phyloP scores from a whole-genome alignment of 1,140 invertebrate species.

The Drosophila simulans region DNA sequence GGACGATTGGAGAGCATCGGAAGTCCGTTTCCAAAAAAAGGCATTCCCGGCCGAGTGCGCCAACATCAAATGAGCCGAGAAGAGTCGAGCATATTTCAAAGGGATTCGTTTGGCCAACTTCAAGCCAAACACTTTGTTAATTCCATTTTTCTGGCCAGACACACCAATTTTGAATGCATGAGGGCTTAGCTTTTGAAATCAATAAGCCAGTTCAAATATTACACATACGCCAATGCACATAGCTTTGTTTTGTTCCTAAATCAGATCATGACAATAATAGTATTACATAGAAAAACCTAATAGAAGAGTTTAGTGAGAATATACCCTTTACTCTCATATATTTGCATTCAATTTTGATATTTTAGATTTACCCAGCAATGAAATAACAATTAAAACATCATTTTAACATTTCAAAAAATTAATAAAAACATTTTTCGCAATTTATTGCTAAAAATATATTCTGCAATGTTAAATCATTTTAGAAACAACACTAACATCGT shows the following conservation, averaged over 20 bases:
- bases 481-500: no score
- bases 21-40: constrained; percentile 1
- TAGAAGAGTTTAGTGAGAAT: no score
- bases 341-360: no score
- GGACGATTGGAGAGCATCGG: constrained; percentile 7
- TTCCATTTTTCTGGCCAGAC: constrained; percentile 11
- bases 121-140: constrained; percentile 9
- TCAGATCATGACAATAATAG: background rate
- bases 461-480: no score
- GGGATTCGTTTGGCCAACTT: background rate
- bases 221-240: constrained; percentile 6
- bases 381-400: no score
- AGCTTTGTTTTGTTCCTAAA: background rate
- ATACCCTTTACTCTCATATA: no score
- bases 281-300: no score
- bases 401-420: no score
- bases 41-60: constrained; percentile 26
- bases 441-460: no score
- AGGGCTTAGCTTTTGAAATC: constrained; percentile 23
- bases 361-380: no score
- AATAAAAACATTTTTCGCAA: no score
- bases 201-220: constrained; percentile 28
- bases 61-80: constrained; percentile 27
- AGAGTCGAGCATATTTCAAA: constrained; percentile 10
- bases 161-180: background rate